Evolutionary conservation across 1,140 invertebrate species (phyloP).

Genomic region (Elysia chlorotica): DNA sequence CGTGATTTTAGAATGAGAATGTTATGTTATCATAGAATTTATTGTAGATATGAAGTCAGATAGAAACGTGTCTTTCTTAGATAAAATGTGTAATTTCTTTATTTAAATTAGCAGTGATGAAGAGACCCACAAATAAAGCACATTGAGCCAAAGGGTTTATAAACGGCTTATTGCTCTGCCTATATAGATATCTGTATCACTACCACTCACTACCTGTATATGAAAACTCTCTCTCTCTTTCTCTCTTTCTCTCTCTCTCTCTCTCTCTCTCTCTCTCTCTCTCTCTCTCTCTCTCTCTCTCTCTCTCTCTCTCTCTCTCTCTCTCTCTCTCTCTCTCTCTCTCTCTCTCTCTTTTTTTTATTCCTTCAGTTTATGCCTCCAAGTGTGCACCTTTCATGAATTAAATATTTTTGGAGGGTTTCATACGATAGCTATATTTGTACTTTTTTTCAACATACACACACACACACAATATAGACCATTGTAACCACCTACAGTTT

Average conservation of each 20-base stretch:
- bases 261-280: neutral
- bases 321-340: neutral
- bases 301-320: neutral
- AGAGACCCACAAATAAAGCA: no score
- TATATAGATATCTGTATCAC: no score
- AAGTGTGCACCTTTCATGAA: neutral
- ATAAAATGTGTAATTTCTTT: no score
- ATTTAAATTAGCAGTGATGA: no score
- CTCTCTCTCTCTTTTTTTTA: neutral
- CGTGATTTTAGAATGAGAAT: no score
- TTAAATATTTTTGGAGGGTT: neutral
- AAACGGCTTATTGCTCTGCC: no score
- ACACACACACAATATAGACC: neutral
- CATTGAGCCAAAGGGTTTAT: no score
- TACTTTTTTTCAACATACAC: neutral
- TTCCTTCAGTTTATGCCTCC: neutral
- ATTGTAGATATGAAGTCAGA: no score
- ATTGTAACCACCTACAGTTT: neutral
- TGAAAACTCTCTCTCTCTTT: neutral
- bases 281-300: neutral
- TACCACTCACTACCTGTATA: no score
- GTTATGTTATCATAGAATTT: no score
- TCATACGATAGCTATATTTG: neutral
- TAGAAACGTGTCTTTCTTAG: no score
- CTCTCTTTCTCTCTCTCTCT: neutral